A percentile compares a stretch with the other conserved stretches of the same genome.
Evolutionary conservation across 1,140 invertebrate species (phyloP).

Genomic region (Drosophila sechellia): DNA sequence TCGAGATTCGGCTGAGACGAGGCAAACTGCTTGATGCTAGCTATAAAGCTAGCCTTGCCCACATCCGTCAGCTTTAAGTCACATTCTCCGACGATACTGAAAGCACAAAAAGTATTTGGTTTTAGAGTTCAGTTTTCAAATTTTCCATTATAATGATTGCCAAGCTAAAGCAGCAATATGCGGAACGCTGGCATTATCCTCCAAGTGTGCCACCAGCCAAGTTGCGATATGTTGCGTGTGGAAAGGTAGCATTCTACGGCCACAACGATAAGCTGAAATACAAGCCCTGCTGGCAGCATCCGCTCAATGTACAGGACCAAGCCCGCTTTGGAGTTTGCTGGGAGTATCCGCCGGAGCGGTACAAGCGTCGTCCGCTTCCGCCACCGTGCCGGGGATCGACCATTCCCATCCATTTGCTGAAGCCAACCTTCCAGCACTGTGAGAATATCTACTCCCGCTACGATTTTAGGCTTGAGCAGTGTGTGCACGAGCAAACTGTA

Average conservation of each 20-base stretch:
- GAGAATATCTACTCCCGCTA: constrained; percentile 50
- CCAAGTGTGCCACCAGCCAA: constrained; percentile 19
- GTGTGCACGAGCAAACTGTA: constrained; percentile 63
- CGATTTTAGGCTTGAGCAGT: constrained; percentile 58
- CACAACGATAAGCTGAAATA: not conserved
- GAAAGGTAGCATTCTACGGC: constrained; percentile 19
- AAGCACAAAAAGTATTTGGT: constrained; percentile 35
- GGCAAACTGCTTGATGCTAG: constrained; percentile 77
- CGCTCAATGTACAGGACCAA: constrained; percentile 10
- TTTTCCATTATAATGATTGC: constrained; percentile 8
- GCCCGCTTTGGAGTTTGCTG: constrained; percentile 56
- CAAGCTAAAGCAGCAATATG: constrained; percentile 37
- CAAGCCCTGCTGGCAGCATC: constrained; percentile 57
- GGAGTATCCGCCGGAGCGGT: constrained; percentile 64
- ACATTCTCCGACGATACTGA: constrained; percentile 84
- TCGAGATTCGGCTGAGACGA: constrained; percentile 43
- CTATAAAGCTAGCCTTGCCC: constrained; percentile 85
- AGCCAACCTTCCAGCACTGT: constrained; percentile 48
- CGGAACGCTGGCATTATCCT: constrained; percentile 56
- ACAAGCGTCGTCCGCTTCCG: constrained; percentile 44
- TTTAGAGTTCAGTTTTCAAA: constrained; percentile 22
- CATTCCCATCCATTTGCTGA: constrained; percentile 21
- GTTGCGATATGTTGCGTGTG: constrained; percentile 37
- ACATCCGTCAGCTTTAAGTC: constrained; percentile 85
- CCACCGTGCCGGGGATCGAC: constrained; percentile 55